Conservation (phyloP, 2,888 invertebrate species). For the Caenorhabditis sp. region DNA sequence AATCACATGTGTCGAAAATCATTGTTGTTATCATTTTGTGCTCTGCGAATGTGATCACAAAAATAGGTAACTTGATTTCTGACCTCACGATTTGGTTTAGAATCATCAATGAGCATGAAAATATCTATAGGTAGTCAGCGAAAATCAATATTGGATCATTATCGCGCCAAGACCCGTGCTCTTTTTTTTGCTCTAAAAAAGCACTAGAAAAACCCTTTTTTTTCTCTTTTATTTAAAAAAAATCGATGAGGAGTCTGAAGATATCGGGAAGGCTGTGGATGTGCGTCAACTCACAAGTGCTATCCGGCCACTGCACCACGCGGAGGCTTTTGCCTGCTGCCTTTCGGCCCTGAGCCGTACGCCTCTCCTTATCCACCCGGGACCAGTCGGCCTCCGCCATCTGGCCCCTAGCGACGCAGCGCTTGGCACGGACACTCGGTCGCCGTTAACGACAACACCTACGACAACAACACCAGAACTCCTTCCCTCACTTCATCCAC, state of each 20-base stretch:
- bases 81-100: too few species aligned
- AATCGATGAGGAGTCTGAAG: constrained; percentile 50
- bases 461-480: constrained; percentile 46
- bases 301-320: constrained; percentile 63
- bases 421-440: constrained; percentile 62
- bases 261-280: constrained; percentile 47
- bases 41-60: too few species aligned
- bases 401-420: constrained; percentile 56
- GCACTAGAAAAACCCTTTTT: too few species aligned
- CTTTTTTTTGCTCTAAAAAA: too few species aligned
- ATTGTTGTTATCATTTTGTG: too few species aligned
- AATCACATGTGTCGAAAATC: too few species aligned
- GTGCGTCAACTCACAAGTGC: constrained; percentile 50
- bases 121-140: too few species aligned
- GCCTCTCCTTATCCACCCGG: constrained; percentile 61
- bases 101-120: too few species aligned
- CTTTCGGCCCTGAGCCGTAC: constrained; percentile 65
- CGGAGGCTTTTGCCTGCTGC: constrained; percentile 65
- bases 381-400: constrained; percentile 44
- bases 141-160: too few species aligned
- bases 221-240: too few species aligned
- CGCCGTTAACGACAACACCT: constrained; percentile 51
- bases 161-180: too few species aligned
- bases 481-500: constrained; percentile 26
- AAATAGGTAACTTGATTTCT: too few species aligned